Evolutionary conservation across 2,888 invertebrate genomes (phyloP), one percentile per base, ranked within the genome.

Genomic region (Kryphioiulus occultus): DNA sequence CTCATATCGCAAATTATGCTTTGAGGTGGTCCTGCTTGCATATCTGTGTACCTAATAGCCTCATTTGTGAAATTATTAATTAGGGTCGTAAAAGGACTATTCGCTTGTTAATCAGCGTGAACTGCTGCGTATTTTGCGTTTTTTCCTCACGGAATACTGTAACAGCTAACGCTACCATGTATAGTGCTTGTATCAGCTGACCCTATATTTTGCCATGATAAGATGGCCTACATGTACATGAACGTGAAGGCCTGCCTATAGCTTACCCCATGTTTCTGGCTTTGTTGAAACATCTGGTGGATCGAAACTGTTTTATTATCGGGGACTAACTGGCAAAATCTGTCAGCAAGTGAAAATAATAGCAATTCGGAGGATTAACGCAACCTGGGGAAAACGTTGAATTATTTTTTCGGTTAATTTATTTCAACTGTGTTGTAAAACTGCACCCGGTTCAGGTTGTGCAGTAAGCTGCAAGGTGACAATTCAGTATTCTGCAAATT

Each of bases 31-130:
- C 26, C 3, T 26, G 68, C 68, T 68, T 68, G 22, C 68, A 68
- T 68, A 26, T 68, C 68, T 68, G 68, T 22, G n/a, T 68, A 68
- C 68, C 68, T 68, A 68, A 68, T 68, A 68, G 68, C 26, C 68
- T 68, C 68, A 68, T 68, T 68, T 68, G 68, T 26, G 68, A 68
- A 68, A 68, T 68, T 68, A 68, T 68, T 68, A 68, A 68, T 68
- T 68, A 68, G 68, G 68, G 68, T 68, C 68, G 68, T 68, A 7
- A 26, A 68, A 22, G 26, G 12, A 26, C 68, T 68, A 68, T 68
- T 68, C 26, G n/a, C 68, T 68, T 68, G 4, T 68, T 68, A 68
- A 68, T 26, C 68, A 7, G 22, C 26, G 5, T 59, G n/a, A 59
- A 59, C 15, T 59, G 47, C 22, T n/a, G 68, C 26, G 22, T n/a